Base-by-base conservation (phyloP, 1,140 invertebrate genomes). In the Drosophila hydei region DNA sequence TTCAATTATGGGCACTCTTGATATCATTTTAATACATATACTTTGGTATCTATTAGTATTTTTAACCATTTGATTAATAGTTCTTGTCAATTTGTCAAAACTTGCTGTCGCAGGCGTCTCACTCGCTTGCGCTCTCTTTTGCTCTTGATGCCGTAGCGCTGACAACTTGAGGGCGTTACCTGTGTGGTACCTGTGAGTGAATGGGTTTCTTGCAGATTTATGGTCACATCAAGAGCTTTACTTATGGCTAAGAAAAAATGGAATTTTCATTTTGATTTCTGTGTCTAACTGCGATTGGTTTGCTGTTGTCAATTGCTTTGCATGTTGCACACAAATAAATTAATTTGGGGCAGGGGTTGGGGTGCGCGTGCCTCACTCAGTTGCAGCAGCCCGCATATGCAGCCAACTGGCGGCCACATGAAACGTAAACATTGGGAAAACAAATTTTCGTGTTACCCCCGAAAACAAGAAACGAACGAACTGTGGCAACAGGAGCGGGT, bases 281-380 rank as follows among this genome's bases (percentile, higher is more conserved):
- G 78, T 90, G 80, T 88, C 79, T 90, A 90, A 90, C 90, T 88
- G 88, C 71, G 62, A 80, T 83, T 83, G 81, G 79, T 75, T 90
- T 77, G n/a, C 89, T 62, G 43, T 63, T 27, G 73, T 90, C 87
- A 90, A 90, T 83, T 75, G 88, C 71, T 90, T 90, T 89, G 87
- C 87, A 90, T 90, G 87, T 75, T 79, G 74, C 88, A 90, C 79
- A 87, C 74, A 75, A 90, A 90, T 90, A 90, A 90, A 90, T 80
- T 77, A 90, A 90, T n/a, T n/a, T 87, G 72, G 71, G 63, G 55
- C 25, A 16, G 40, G 38, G 47, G 30, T 27, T 38, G 19, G 33
- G 54, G 50, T 18, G 48, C 30, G 58, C 19, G 16, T 14, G 6
- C 6, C 16, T 3, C 25, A 4, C n/a, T 6, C 27, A 14, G 42